Evolutionary conservation across 2,797 vertebrate species (phyloP).

Genomic region (Liparis tanakae): DNA sequence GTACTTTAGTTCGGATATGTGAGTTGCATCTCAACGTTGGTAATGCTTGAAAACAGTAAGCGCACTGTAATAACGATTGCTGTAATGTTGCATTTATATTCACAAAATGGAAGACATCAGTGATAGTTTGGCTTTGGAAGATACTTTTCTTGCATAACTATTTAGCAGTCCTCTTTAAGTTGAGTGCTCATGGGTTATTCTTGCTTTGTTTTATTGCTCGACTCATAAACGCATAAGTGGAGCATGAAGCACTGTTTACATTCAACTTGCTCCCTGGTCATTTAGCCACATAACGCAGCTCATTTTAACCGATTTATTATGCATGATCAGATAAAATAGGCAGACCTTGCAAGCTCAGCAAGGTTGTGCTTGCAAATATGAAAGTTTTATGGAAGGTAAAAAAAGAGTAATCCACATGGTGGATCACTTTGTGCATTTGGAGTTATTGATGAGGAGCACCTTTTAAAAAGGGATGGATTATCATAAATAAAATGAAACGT

Average conservation of each 20-base stretch:
- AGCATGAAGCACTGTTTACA: conserved; percentile 32
- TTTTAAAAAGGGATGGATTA: conserved; percentile 59
- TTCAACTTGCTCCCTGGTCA: conserved; percentile 24
- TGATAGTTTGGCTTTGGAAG: conserved; percentile 13
- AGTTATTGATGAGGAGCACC: conserved; percentile 67
- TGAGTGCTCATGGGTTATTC: conserved; percentile 27
- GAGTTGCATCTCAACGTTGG: neutral
- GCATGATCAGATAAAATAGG: conserved; percentile 28
- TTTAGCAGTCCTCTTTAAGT: conserved; percentile 24
- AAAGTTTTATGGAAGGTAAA: conserved; percentile 21
- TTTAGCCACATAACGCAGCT: conserved; percentile 36
- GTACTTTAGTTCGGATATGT: neutral
- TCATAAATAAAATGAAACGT: conserved; percentile 64
- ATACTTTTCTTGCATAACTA: conserved; percentile 9
- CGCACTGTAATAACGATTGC: neutral
- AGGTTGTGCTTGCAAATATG: conserved; percentile 26
- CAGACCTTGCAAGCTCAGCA: conserved; percentile 26
- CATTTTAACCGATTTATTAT: conserved; percentile 50
- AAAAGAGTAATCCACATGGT: too few species aligned
- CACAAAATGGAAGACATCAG: conserved; percentile 8
- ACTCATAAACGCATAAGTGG: conserved; percentile 40
- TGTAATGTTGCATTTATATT: conserved; percentile 10
- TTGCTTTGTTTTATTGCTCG: conserved; percentile 21
- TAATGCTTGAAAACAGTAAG: conserved; percentile 1
- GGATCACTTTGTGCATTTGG: too few species aligned